Evolutionary conservation across 2,797 vertebrate genomes (phyloP), one percentile per base, ranked within the genome.

Genomic region (Anguilla obscura): DNA sequence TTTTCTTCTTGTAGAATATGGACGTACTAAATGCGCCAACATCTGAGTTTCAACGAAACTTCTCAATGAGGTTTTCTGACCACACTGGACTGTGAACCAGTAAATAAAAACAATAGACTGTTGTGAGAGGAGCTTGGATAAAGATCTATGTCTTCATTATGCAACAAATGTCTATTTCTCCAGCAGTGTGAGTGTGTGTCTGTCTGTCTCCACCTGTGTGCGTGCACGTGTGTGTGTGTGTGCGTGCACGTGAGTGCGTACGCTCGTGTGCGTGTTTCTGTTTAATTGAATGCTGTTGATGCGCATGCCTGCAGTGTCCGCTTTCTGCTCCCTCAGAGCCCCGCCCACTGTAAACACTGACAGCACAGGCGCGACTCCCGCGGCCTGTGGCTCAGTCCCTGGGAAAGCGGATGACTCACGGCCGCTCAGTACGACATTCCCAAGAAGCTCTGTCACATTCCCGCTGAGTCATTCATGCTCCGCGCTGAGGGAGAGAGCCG

Each of bases 111-210:
- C 33, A 74, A 96, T 95, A 95, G 93, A 93, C 88, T 91, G 92
- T 58, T 92, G 93, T 89, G 91, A 92, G 92, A 91, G 89, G 92
- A 90, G 92, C 92, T 85, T 85, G 90, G 88, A 91, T 92, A 92
- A 94, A 95, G 94, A 88, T 89, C 86, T 40, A 94, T 92, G 93
- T 93, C 93, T 95, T 94, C 92, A 95, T 95, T 95, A 92, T 92
- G 92, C 92, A 93, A 93, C 94, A 93, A 90, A 91, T 95, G 95
- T 95, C 91, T 93, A 91, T 93, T 95, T 0, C 63, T n/a, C 63
- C 27, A 76, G 71, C 79, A 40, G 40, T 40, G 40, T 40, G 40
- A 40, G 40, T 40, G 40, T 40, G 40, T 40, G 40, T 45, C 36
- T 40, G 40, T 45, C 3, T 45, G 40, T 45, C 40, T 45, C 40